A percentile compares a stretch with the other conserved stretches of the same genome.
These are phyloP conservation scores for Uromys caudimaculatus DNA, from an alignment of 2,797 vertebrate species.

Conservation along the genomic window DNA sequence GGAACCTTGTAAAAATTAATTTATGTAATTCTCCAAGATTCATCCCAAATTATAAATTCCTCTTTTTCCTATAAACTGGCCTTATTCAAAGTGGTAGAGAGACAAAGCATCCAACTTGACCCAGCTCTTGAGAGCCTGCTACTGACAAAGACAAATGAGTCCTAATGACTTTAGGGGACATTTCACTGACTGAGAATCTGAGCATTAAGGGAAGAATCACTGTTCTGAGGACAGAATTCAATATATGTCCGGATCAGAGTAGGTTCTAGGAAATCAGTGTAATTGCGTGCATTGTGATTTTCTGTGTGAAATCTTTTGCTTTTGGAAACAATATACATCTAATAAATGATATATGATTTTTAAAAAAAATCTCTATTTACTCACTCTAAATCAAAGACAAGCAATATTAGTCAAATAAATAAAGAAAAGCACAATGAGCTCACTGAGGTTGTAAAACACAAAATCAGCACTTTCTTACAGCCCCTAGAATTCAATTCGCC, in stretches of 20 bases:
- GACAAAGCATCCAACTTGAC: conserved; percentile 50
- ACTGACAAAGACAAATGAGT: conserved; percentile 72
- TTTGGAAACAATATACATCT: neutral
- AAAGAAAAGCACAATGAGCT: conserved; percentile 7
- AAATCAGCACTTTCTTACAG: neutral
- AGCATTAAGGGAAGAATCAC: conserved; percentile 17
- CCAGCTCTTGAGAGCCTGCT: conserved; percentile 40
- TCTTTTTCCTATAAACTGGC: neutral
- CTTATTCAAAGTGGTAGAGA: conserved; percentile 44
- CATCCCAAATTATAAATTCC: neutral
- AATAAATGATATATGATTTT: conserved; percentile 69
- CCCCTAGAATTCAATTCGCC: neutral
- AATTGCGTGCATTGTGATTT: neutral
- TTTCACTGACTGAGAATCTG: conserved; percentile 2
- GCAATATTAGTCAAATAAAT: neutral
- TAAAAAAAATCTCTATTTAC: conserved; percentile 40
- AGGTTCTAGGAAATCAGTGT: neutral
- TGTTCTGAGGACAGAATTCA: neutral
- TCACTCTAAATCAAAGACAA: conserved; percentile 3
- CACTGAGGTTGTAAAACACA: neutral
- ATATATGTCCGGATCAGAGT: neutral
- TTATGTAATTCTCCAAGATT: conserved; percentile 9
- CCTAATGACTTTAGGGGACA: conserved; percentile 55
- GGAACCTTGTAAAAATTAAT: neutral
- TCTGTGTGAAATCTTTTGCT: neutral